Evolutionary conservation across 2,113 vertebrate species (phyloP).

Genomic region (Parus major): DNA sequence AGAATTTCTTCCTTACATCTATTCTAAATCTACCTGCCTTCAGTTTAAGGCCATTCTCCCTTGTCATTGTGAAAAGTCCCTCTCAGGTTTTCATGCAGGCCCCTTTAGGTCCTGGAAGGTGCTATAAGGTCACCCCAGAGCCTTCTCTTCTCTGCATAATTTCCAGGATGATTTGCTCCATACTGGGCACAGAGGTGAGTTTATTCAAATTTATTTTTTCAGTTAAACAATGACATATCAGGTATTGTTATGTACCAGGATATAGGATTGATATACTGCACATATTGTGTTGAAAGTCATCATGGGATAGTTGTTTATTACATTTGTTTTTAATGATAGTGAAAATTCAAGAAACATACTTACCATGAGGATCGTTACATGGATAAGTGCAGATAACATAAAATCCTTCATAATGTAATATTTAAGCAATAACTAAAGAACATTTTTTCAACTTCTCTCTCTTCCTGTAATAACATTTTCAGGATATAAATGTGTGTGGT

Average conservation of each 20-base stretch:
- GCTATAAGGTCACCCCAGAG: neutral
- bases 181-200: neutral
- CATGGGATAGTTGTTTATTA: neutral
- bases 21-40: neutral
- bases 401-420: neutral
- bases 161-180: neutral
- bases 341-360: neutral
- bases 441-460: neutral
- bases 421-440: neutral
- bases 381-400: neutral
- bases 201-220: neutral
- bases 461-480: neutral
- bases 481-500: neutral
- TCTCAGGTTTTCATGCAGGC: neutral
- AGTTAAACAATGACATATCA: neutral
- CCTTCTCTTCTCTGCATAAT: neutral
- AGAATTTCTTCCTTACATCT: neutral
- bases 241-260: neutral
- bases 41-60: neutral
- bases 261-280: neutral
- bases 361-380: neutral
- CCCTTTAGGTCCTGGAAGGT: neutral
- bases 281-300: neutral
- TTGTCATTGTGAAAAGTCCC: neutral
- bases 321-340: neutral